These are phyloP conservation scores for Sebastes aleutianus DNA, from an alignment of 2,797 vertebrate species.

Conservation along the genomic window DNA sequence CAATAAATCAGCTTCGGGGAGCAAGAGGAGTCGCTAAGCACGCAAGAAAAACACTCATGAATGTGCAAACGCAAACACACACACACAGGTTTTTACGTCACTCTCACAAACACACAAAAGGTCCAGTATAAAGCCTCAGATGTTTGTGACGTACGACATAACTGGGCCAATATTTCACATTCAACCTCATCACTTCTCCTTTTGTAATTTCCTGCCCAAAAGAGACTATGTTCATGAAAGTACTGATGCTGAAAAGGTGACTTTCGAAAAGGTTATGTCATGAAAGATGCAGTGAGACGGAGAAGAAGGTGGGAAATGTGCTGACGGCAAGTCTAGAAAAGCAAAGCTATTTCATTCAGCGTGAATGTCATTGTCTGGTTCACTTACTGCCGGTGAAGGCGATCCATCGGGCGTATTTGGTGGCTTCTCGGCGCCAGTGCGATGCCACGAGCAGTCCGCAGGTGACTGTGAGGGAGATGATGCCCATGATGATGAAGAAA, in stretches of 20 bases:
- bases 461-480: conserved; percentile 99
- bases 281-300: conserved; percentile 7
- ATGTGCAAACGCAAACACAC: conserved; percentile 12
- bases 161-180: conserved; percentile 1
- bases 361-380: background rate
- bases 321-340: background rate
- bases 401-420: conserved; percentile 88
- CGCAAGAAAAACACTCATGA: conserved; percentile 16
- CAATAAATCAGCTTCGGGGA: conserved; percentile 46
- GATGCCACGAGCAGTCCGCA: conserved; percentile 98
- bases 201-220: background rate
- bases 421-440: conserved; percentile 98
- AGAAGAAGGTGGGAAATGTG: conserved; percentile 11
- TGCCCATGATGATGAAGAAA: conserved; percentile 99
- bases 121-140: background rate
- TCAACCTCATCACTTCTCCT: background rate
- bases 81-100: background rate
- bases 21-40: background rate
- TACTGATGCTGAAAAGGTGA: background rate
- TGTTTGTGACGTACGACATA: background rate
- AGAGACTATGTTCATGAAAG: background rate
- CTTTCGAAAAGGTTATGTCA: conserved; percentile 15
- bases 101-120: conserved; percentile 7
- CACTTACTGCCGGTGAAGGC: conserved; percentile 82
- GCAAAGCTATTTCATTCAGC: background rate